Percentiles rank a stretch among this genome's conserved stretches.
phyloP scores from a whole-genome alignment of 2,797 vertebrate species.

The Acanthiza pusilla region DNA sequence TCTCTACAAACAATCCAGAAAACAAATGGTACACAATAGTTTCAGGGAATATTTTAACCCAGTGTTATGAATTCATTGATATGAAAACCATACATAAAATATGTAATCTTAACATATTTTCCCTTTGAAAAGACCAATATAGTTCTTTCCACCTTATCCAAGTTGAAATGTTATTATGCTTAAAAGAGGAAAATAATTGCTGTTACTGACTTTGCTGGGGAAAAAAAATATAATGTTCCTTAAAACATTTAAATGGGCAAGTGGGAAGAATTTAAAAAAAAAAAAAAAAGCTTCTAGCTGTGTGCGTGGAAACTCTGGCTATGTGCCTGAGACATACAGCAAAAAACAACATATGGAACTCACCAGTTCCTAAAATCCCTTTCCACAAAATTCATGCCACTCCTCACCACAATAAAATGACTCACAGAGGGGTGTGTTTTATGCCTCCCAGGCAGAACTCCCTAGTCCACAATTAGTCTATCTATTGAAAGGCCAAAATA shows the following conservation, averaged over 20 bases:
- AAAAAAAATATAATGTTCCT: not conserved
- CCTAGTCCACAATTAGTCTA: slow-evolving; percentile 78
- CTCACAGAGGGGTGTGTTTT: slow-evolving; percentile 65
- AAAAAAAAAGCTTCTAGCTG: slow-evolving; percentile 44
- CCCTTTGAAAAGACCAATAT: slow-evolving; percentile 30
- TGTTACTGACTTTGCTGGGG: not conserved
- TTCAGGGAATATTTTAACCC: slow-evolving; percentile 11
- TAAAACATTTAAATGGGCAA: slow-evolving; percentile 54
- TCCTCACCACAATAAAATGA: slow-evolving; percentile 70
- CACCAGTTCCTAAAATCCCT: slow-evolving; percentile 71
- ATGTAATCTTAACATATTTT: slow-evolving; percentile 34
- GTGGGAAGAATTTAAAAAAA: not conserved
- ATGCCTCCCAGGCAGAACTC: slow-evolving; percentile 75
- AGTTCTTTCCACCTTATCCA: slow-evolving; percentile 14
- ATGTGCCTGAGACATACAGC: slow-evolving; percentile 42
- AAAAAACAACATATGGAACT: slow-evolving; percentile 72
- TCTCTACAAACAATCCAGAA: slow-evolving; percentile 28
- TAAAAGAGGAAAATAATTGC: slow-evolving; percentile 50
- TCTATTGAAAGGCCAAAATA: slow-evolving; percentile 76
- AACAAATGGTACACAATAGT: slow-evolving; percentile 17
- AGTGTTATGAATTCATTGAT: not conserved
- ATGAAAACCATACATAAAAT: slow-evolving; percentile 29
- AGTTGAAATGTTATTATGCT: slow-evolving; percentile 41
- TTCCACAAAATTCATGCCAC: slow-evolving; percentile 72
- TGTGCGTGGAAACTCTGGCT: slow-evolving; percentile 51